phyloP scores from a whole-genome alignment of 2,888 invertebrate species.

The Laothoe populi region DNA sequence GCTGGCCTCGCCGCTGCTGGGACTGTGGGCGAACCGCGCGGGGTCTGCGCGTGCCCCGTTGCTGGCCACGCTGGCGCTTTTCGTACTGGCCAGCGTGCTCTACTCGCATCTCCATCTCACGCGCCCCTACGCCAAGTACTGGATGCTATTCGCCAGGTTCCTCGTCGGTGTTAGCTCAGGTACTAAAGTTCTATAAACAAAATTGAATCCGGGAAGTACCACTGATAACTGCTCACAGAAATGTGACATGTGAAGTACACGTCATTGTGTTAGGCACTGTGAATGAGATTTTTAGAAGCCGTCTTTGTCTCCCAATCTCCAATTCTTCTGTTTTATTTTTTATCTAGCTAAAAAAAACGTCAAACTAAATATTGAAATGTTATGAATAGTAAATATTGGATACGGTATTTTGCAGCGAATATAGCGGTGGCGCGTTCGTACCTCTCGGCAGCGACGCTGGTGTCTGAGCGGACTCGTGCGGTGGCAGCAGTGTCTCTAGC shows the following conservation, averaged over 20 bases:
- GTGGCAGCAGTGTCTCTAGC: slow-evolving; percentile 93
- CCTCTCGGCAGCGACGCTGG: slow-evolving; percentile 92
- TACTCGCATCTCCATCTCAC: slow-evolving; percentile 91
- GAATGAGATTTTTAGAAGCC: no score
- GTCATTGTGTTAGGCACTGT: no score
- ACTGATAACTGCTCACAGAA: no score
- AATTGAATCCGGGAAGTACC: background rate
- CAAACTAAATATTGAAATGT: no score
- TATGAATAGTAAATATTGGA: background rate
- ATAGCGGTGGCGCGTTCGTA: slow-evolving; percentile 94
- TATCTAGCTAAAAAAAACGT: no score
- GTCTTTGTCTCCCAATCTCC: no score
- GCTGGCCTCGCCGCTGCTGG: slow-evolving; percentile 92
- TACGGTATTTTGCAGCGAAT: slow-evolving; percentile 84
- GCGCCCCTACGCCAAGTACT: slow-evolving; percentile 86
- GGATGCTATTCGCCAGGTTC: slow-evolving; percentile 91
- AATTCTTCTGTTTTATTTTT: no score
- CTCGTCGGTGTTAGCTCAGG: slow-evolving; percentile 94
- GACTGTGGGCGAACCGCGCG: slow-evolving; percentile 92
- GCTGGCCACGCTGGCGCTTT: slow-evolving; percentile 88
- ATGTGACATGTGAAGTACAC: no score
- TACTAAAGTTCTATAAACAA: no score
- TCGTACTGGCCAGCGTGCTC: slow-evolving; percentile 88
- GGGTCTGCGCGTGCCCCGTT: slow-evolving; percentile 90
- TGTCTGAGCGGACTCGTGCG: slow-evolving; percentile 91